Evolutionary conservation across 2,113 vertebrate genomes (phyloP).

Genomic region (Hyla sarda): DNA sequence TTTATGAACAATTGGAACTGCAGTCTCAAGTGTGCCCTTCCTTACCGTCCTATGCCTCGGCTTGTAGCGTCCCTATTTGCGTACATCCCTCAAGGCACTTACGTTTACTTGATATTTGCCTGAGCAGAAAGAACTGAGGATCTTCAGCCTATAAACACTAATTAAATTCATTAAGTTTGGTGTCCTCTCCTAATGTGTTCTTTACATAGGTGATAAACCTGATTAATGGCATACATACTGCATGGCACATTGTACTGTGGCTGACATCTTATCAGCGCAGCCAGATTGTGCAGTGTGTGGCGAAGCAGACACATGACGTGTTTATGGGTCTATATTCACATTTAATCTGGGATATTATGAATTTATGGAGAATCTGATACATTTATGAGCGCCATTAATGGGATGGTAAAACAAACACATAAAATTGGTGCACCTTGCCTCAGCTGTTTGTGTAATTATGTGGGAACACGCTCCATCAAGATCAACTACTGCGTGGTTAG

Average conservation of each 20-base stretch:
- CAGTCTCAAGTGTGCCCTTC: not conserved
- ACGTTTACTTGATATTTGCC: not conserved
- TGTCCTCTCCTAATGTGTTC: conserved; percentile 35
- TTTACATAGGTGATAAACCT: conserved; percentile 45
- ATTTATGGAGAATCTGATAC: conserved; percentile 52
- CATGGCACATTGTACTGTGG: conserved; percentile 5
- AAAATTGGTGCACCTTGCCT: conserved; percentile 42
- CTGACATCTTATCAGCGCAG: conserved; percentile 20
- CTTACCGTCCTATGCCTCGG: not conserved
- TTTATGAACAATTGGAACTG: not conserved
- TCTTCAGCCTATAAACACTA: conserved; percentile 12
- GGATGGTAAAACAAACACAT: conserved; percentile 47
- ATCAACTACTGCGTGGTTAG: conserved; percentile 1
- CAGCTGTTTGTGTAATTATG: conserved; percentile 53
- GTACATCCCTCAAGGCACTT: not conserved
- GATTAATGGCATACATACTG: conserved; percentile 37
- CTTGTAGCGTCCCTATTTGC: not conserved
- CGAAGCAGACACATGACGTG: conserved; percentile 14
- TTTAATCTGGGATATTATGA: conserved; percentile 47
- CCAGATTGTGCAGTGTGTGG: conserved; percentile 42
- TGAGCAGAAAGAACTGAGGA: conserved; percentile 7
- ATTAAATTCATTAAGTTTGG: conserved; percentile 41
- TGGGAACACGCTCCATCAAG: conserved; percentile 18
- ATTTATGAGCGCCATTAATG: conserved; percentile 43
- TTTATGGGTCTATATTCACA: conserved; percentile 35